Evolutionary conservation across 2,797 vertebrate genomes (phyloP), one percentile per base, ranked within the genome.

Genomic region (Lutjanus argentimaculatus): DNA sequence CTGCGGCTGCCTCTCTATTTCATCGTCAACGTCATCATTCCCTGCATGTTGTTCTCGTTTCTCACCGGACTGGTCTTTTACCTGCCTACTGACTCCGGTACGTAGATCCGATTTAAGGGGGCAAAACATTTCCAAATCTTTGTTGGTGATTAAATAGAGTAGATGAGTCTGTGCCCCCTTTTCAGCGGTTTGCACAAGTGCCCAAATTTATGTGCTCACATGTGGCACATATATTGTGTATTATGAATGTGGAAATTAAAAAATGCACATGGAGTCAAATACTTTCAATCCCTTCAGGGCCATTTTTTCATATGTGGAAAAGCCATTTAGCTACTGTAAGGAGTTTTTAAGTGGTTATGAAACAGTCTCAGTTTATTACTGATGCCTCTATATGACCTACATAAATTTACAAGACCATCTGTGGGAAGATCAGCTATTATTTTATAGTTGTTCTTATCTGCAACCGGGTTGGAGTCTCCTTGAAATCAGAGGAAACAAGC

Each of bases 11-110:
- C 98, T 0, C 98, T 99, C 82, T 99, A 99, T 89, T 99, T 99
- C 92, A 98, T 99, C 0, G 97, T 99, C 53, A 99, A 99, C 0
- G 98, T 99, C 93, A 98, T 99, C 94, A 97, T 98, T 62, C 98
- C 98, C 91, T 99, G 98, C 89, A 96, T 99, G 91, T 97, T 99
- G 72, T 99, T 99, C 91, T 98, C 97, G 15, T 99, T 99, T 82
- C 86, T 99, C 64, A 99, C 98, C 0, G 97, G 97, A 12, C 94
- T 99, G 9, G 98, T 99, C 78, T 99, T 99, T 90, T 99, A 99
- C 90, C 94, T 99, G 64, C 98, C 97, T 15, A 99, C 98, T 2
- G 98, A 99, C 90, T 99, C 98, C 59, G 98, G 98, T 99, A 56
- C 0, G 79, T 83, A 25, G 2, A 67, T 46, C 36, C 36, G 11